Evolutionary conservation across 2,113 vertebrate species (phyloP).

Genomic region (Taxidea taxus): DNA sequence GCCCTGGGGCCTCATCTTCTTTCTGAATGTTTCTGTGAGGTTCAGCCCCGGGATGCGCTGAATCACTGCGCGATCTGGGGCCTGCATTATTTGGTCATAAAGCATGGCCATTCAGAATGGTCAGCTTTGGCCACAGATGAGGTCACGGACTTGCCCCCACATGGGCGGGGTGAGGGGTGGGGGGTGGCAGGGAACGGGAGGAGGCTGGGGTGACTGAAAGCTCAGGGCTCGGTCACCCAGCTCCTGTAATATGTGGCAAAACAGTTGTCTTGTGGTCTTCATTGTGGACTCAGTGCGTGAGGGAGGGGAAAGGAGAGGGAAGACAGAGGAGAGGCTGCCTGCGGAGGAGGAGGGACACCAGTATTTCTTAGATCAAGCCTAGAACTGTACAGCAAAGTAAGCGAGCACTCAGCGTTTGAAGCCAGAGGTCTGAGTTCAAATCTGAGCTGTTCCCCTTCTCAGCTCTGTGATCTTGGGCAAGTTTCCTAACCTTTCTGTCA

Average conservation of each 20-base stretch:
- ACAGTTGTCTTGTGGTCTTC: background rate
- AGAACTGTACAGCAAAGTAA: background rate
- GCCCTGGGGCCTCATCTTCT: background rate
- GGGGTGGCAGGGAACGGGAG: background rate
- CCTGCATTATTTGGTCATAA: background rate
- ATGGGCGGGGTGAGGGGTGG: too few species aligned
- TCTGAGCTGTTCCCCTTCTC: background rate
- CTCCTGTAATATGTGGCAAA: background rate
- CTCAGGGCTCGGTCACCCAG: accelerated
- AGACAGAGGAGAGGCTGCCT: background rate
- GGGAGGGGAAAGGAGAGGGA: background rate
- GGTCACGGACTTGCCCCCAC: background rate
- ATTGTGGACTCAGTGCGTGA: background rate
- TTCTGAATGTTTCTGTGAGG: background rate
- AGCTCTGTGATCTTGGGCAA: background rate
- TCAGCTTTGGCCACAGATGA: background rate
- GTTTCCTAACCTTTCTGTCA: background rate
- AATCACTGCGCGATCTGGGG: background rate
- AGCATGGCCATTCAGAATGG: background rate
- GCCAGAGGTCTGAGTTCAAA: background rate
- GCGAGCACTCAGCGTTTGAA: background rate
- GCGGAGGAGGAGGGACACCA: background rate
- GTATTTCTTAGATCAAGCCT: background rate
- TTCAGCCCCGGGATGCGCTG: background rate
- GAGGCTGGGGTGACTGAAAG: background rate